Evolutionary conservation across 2,888 invertebrate species (phyloP).

Genomic region (Standfussiana lucernea): DNA sequence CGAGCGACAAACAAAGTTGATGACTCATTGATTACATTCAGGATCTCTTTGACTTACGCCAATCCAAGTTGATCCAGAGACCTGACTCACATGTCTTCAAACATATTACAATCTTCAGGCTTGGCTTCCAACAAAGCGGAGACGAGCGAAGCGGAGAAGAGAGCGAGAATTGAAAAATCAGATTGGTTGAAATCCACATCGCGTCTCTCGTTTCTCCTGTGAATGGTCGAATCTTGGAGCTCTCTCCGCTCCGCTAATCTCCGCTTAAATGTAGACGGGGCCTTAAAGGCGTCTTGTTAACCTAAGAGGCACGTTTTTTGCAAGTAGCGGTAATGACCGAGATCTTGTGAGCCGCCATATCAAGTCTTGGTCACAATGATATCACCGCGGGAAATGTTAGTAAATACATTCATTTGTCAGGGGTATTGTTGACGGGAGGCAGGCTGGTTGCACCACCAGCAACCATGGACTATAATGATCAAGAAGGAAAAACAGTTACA

Average conservation of each 20-base stretch:
- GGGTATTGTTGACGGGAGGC: constrained; percentile 59
- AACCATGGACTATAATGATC: background rate
- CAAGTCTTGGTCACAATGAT: constrained; percentile 66
- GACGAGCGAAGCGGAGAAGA: background rate
- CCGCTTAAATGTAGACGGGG: background rate
- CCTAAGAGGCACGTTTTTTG: constrained; percentile 44
- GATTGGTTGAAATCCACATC: background rate
- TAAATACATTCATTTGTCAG: constrained; percentile 69
- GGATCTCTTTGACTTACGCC: background rate
- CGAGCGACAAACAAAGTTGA: background rate
- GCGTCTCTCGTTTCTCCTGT: background rate
- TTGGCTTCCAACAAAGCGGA: background rate
- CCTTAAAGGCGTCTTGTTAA: constrained; percentile 28
- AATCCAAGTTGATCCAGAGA: constrained; percentile 18
- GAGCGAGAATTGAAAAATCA: too few relatives aligned
- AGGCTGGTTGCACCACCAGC: constrained; percentile 37
- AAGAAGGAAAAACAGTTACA: background rate
- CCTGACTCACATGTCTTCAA: constrained; percentile 35
- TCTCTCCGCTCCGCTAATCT: background rate
- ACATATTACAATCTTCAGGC: constrained; percentile 32
- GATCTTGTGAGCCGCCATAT: constrained; percentile 48
- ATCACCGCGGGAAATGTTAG: constrained; percentile 72
- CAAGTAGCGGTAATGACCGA: constrained; percentile 61
- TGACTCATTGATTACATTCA: background rate
- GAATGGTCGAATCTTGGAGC: background rate